phyloP scores from a whole-genome alignment of 2,888 invertebrate species.

The Physocephala rufipes region DNA sequence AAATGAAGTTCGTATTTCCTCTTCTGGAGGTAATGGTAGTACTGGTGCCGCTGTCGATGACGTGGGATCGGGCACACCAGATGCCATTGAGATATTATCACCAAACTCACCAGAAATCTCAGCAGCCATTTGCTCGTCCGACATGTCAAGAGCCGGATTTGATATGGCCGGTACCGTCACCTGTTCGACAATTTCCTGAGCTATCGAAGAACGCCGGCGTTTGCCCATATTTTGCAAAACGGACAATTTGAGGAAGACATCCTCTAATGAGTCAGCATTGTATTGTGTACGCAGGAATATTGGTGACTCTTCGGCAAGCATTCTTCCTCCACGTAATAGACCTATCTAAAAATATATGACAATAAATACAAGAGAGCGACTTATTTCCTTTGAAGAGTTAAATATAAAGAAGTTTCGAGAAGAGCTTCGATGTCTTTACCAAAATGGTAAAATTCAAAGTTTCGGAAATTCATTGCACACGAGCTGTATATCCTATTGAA shows the following conservation, averaged over 20 bases:
- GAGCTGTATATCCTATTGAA: too few relatives aligned
- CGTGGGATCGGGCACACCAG: slow-evolving; percentile 74
- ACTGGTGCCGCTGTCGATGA: slow-evolving; percentile 68
- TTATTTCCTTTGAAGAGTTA: too few relatives aligned
- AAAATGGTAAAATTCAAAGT: too few relatives aligned
- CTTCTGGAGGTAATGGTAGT: slow-evolving; percentile 77
- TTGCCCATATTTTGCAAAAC: slow-evolving; percentile 85
- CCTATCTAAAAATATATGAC: slow-evolving; percentile 72
- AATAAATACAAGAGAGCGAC: too few relatives aligned
- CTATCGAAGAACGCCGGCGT: slow-evolving; percentile 80
- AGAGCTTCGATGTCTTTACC: too few relatives aligned
- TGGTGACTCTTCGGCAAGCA: slow-evolving; percentile 86
- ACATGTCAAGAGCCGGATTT: slow-evolving; percentile 74
- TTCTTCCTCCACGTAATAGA: slow-evolving; percentile 82
- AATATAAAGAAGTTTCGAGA: too few relatives aligned
- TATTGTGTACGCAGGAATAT: slow-evolving; percentile 76
- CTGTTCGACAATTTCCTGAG: slow-evolving; percentile 77
- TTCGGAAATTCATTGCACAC: too few relatives aligned
- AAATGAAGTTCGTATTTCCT: slow-evolving; percentile 69
- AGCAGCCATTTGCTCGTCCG: slow-evolving; percentile 72
- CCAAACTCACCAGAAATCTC: slow-evolving; percentile 90
- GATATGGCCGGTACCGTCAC: slow-evolving; percentile 74
- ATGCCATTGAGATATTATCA: slow-evolving; percentile 83
- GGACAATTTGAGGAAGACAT: slow-evolving; percentile 82
- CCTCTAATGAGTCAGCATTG: slow-evolving; percentile 78